These are phyloP conservation scores for Drosophila aldrichi DNA, from an alignment of 2,888 invertebrate genomes.

Conservation along the genomic window DNA sequence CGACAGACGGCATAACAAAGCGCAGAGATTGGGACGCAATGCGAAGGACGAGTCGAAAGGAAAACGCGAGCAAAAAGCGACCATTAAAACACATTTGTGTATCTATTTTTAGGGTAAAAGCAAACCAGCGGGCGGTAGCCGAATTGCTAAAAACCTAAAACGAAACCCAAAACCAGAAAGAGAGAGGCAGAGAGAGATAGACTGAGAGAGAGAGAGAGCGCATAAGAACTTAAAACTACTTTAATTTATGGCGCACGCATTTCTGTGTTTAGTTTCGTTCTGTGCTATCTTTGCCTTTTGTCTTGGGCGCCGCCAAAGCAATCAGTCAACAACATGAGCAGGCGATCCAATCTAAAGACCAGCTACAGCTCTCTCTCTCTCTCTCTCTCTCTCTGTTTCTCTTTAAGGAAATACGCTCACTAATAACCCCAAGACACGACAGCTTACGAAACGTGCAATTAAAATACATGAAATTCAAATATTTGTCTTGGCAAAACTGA, in stretches of 20 bases:
- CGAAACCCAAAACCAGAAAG: constrained; percentile 54
- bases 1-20: constrained; percentile 80
- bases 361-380: background rate
- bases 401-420: constrained; percentile 34
- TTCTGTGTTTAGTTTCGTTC: constrained; percentile 65
- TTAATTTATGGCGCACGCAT: constrained; percentile 80
- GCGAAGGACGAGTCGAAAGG: constrained; percentile 39
- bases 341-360: constrained; percentile 34
- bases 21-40: constrained; percentile 65
- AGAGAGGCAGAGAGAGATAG: background rate
- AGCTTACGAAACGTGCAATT: constrained; percentile 24
- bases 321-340: constrained; percentile 70
- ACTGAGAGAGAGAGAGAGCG: background rate
- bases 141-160: constrained; percentile 50
- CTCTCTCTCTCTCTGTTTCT: background rate
- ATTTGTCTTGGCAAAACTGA: constrained; percentile 20
- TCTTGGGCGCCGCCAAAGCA: constrained; percentile 68
- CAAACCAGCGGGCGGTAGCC: constrained; percentile 53
- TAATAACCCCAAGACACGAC: constrained; percentile 49
- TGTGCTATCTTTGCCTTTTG: constrained; percentile 35
- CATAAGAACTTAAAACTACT: constrained; percentile 72
- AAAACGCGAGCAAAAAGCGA: constrained; percentile 70
- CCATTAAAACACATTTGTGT: constrained; percentile 82
- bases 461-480: constrained; percentile 31
- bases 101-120: constrained; percentile 75